A percentile compares a stretch with the other conserved stretches of the same genome.
These are phyloP conservation scores for Gasterosteus nipponicus DNA, from an alignment of 2,113 vertebrate species.

Conservation along the genomic window DNA sequence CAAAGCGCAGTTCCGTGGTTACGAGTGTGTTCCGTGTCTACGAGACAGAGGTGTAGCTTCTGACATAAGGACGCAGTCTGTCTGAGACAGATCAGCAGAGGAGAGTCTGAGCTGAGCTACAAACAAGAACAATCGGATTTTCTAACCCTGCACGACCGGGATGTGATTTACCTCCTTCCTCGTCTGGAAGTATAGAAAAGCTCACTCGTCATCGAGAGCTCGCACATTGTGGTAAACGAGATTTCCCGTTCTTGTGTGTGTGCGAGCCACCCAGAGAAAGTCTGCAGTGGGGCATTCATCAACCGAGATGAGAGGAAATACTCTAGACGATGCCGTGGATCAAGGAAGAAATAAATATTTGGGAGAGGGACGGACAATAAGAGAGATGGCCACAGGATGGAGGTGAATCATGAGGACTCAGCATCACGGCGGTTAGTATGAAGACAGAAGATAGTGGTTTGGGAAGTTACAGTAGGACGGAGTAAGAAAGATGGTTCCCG, in stretches of 20 bases:
- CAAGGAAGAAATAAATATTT: slow-evolving; percentile 26
- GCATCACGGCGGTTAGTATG: slow-evolving; percentile 19
- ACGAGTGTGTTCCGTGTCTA: no score
- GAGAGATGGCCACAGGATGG: neutral
- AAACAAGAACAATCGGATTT: slow-evolving; percentile 29
- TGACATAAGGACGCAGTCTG: neutral
- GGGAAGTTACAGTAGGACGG: neutral
- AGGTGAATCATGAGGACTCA: slow-evolving; percentile 41
- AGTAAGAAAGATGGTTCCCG: slow-evolving; percentile 15
- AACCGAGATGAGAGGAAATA: slow-evolving; percentile 39
- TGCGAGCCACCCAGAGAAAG: slow-evolving; percentile 14
- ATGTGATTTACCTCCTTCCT: slow-evolving; percentile 38
- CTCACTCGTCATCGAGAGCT: slow-evolving; percentile 36
- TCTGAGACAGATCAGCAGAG: neutral
- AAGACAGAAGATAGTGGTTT: slow-evolving; percentile 34
- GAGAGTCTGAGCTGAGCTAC: slow-evolving; percentile 10
- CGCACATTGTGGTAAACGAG: slow-evolving; percentile 34
- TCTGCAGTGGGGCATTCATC: slow-evolving; percentile 48
- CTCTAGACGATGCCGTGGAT: slow-evolving; percentile 31
- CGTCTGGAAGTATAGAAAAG: slow-evolving; percentile 45
- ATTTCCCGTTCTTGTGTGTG: slow-evolving; percentile 33
- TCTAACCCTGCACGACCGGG: slow-evolving; percentile 11
- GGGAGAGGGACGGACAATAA: slow-evolving; percentile 2
- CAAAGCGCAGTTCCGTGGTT: neutral
- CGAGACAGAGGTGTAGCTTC: neutral